A percentile compares a stretch with the other conserved stretches of the same genome.
These are phyloP conservation scores for Xylophagus ater DNA, from an alignment of 2,888 invertebrate genomes.

Conservation along the genomic window DNA sequence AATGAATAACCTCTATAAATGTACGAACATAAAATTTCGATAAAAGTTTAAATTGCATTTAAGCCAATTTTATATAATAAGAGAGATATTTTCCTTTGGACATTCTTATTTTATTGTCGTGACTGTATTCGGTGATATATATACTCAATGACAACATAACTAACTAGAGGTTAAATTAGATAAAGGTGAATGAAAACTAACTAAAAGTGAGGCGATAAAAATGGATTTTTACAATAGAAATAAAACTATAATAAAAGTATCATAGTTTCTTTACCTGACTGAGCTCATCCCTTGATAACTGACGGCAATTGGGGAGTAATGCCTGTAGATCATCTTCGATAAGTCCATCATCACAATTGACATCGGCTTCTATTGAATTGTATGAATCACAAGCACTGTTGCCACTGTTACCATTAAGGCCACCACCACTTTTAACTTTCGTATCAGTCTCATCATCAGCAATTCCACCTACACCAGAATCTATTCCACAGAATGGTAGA, in stretches of 20 bases:
- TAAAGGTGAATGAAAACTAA: too few species aligned
- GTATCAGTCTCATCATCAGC: slow-evolving; percentile 17
- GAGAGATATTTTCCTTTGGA: too few species aligned
- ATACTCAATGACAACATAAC: too few species aligned
- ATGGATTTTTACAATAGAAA: too few species aligned
- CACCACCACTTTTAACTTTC: slow-evolving; percentile 3
- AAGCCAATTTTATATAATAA: neutral
- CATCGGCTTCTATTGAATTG: slow-evolving; percentile 30
- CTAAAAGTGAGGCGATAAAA: too few species aligned
- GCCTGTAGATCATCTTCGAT: slow-evolving; percentile 39
- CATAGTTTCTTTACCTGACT: slow-evolving; percentile 35
- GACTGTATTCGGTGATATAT: too few species aligned
- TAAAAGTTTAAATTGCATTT: neutral
- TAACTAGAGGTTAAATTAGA: too few species aligned
- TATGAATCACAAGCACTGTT: slow-evolving; percentile 23
- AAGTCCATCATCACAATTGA: slow-evolving; percentile 27
- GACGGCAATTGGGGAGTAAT: slow-evolving; percentile 34
- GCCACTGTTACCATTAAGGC: slow-evolving; percentile 16
- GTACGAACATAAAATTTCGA: neutral
- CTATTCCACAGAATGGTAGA: slow-evolving; percentile 32
- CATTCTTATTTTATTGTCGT: too few species aligned
- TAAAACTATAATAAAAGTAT: too few species aligned
- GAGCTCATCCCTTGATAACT: slow-evolving; percentile 37
- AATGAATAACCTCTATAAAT: slow-evolving; percentile 12
- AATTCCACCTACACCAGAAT: slow-evolving; percentile 21